phyloP scores from a whole-genome alignment of 2,797 vertebrate genomes.

The Sebastes baramenuke region DNA sequence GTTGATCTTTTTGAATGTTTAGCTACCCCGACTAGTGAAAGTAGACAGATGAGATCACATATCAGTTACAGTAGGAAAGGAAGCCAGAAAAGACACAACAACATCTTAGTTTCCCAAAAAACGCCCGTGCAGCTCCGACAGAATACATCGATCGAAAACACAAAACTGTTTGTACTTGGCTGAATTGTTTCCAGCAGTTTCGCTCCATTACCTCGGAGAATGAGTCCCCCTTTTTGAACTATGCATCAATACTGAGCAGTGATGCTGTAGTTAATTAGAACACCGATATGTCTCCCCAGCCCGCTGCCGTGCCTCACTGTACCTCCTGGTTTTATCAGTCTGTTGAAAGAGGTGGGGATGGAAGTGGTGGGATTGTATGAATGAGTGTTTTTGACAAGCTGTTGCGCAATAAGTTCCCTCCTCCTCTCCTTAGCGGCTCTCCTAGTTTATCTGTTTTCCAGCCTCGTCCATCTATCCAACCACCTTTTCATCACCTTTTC shows the following conservation, averaged over 20 bases:
- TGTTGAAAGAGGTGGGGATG: neutral
- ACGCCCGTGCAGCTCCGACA: neutral
- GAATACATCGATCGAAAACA: neutral
- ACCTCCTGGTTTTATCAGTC: constrained; percentile 12
- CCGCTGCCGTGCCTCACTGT: constrained; percentile 18
- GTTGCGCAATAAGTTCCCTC: constrained; percentile 30
- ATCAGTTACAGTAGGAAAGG: neutral
- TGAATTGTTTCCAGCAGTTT: constrained; percentile 29
- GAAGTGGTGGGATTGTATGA: neutral
- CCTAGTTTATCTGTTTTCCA: neutral
- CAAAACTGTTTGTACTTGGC: constrained; percentile 5
- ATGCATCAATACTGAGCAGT: constrained; percentile 38
- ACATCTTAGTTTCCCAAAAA: neutral
- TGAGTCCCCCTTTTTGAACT: constrained; percentile 28
- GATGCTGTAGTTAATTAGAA: constrained; percentile 33
- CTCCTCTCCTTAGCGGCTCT: constrained; percentile 7
- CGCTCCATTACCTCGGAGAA: constrained; percentile 42
- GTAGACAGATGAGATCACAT: neutral
- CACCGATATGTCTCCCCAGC: neutral
- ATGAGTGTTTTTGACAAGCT: constrained; percentile 30
- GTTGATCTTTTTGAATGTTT: constrained; percentile 17
- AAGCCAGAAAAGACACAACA: neutral
- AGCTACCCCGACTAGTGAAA: neutral
- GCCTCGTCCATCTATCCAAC: neutral
- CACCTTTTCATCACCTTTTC: constrained; percentile 2